Percentiles rank a stretch among this genome's conserved stretches.
phyloP scores from a whole-genome alignment of 2,888 invertebrate genomes.

The Pomacea canaliculata region DNA sequence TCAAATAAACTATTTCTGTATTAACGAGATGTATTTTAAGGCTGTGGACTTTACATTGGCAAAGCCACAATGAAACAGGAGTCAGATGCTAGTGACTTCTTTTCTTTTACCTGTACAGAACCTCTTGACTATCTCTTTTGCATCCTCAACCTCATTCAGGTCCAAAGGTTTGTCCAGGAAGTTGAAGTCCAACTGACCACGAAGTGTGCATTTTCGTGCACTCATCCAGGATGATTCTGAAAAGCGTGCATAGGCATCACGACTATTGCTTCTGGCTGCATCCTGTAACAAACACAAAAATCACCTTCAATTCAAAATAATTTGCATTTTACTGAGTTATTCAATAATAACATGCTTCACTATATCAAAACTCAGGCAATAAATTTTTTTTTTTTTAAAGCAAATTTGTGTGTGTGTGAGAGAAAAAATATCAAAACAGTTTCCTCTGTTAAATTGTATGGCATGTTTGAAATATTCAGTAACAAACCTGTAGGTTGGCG shows the following conservation, averaged over 20 bases:
- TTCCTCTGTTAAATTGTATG: too few species aligned
- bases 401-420: conserved; percentile 5
- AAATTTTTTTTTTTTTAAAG: too few species aligned
- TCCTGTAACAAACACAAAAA: conserved; percentile 75
- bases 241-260: conserved; percentile 85
- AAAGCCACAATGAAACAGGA: too few species aligned
- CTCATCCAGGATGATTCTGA: conserved; percentile 89
- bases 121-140: conserved; percentile 93
- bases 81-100: too few species aligned
- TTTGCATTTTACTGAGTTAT: not conserved
- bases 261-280: conserved; percentile 85
- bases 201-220: conserved; percentile 86
- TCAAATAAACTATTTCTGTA: too few species aligned
- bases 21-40: too few species aligned
- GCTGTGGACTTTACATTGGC: too few species aligned
- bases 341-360: not conserved
- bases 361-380: not conserved
- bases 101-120: conserved; percentile 81
- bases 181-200: conserved; percentile 92
- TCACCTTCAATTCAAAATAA: not conserved
- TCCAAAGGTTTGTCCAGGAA: conserved; percentile 81
- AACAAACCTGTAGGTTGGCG: conserved; percentile 79
- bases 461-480: too few species aligned
- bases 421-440: not conserved
- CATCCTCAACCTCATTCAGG: conserved; percentile 90